Percentiles rank a stretch among this genome's conserved stretches.
Conservation (phyloP, 1,140 invertebrate genomes). For the Drosophila nigromelanica region DNA sequence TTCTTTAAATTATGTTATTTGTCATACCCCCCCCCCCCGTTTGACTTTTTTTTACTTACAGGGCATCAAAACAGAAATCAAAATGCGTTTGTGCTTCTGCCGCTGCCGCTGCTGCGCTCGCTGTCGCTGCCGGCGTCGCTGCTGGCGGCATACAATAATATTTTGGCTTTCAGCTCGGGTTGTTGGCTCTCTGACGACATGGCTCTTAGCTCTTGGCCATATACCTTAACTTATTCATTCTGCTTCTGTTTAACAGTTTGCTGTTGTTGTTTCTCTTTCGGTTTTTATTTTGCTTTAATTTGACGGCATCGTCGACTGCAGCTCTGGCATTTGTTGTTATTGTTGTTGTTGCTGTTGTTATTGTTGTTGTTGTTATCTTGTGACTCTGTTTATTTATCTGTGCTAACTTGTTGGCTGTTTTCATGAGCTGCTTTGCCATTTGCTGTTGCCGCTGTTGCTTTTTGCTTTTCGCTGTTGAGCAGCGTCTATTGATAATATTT, state of each 20-base stretch:
- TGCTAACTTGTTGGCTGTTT: slow-evolving; percentile 45
- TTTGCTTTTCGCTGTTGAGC: slow-evolving; percentile 52
- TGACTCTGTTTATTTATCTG: slow-evolving; percentile 45
- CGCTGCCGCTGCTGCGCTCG: neutral
- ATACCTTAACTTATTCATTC: slow-evolving; percentile 35
- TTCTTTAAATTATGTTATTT: neutral
- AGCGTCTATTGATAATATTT: slow-evolving; percentile 75
- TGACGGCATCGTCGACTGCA: slow-evolving; percentile 34
- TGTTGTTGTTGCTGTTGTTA: slow-evolving; percentile 1
- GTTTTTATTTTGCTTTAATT: slow-evolving; percentile 32
- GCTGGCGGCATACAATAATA: slow-evolving; percentile 18
- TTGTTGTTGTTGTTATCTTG: slow-evolving; percentile 31
- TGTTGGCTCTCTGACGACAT: slow-evolving; percentile 39
- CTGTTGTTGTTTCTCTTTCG: slow-evolving; percentile 21
- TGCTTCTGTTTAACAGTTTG: slow-evolving; percentile 46
- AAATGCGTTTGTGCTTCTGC: slow-evolving; percentile 29
- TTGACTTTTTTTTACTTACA: neutral
- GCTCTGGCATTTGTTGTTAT: slow-evolving; percentile 37
- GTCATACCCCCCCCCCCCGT: neutral
- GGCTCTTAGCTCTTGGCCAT: slow-evolving; percentile 34
- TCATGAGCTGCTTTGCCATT: slow-evolving; percentile 22
- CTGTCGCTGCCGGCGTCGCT: slow-evolving; percentile 9
- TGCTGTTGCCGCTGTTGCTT: slow-evolving; percentile 28
- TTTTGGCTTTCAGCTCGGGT: slow-evolving; percentile 34
- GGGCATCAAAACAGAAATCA: slow-evolving; percentile 28